Evolutionary conservation across 2,888 invertebrate genomes (phyloP).

Genomic region (Microchrysa polita): DNA sequence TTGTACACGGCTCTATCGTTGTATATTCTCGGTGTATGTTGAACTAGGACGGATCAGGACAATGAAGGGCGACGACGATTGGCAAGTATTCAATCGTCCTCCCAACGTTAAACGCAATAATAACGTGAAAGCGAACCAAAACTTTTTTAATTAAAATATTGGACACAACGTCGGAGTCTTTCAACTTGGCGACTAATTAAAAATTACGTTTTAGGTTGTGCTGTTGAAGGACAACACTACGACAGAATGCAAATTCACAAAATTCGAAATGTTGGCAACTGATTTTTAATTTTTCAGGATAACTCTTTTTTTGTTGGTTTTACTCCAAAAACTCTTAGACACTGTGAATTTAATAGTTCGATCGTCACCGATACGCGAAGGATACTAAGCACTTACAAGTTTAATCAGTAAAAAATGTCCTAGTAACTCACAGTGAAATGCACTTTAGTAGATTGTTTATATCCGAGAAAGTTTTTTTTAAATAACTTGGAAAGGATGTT

Average conservation of each 20-base stretch:
- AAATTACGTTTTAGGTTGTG: slow-evolving; percentile 37
- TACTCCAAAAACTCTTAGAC: slow-evolving; percentile 7
- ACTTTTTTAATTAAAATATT: slow-evolving; percentile 49
- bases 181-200: slow-evolving; percentile 45
- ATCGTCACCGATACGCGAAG: neutral
- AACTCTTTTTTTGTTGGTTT: neutral
- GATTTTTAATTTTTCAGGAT: slow-evolving; percentile 11
- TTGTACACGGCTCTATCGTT: neutral
- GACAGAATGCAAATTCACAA: slow-evolving; percentile 17
- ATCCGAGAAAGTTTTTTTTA: no score
- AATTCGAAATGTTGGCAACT: neutral
- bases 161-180: slow-evolving; percentile 24
- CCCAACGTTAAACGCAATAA: neutral
- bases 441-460: slow-evolving; percentile 6
- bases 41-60: neutral
- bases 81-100: slow-evolving; percentile 3
- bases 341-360: neutral
- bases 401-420: neutral
- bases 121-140: slow-evolving; percentile 13
- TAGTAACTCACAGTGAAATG: slow-evolving; percentile 17
- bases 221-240: neutral
- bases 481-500: no score
- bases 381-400: neutral
- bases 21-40: neutral
- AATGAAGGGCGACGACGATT: neutral